Evolutionary conservation across 2,888 invertebrate species (phyloP).

Genomic region (Dichetophora obliterata): DNA sequence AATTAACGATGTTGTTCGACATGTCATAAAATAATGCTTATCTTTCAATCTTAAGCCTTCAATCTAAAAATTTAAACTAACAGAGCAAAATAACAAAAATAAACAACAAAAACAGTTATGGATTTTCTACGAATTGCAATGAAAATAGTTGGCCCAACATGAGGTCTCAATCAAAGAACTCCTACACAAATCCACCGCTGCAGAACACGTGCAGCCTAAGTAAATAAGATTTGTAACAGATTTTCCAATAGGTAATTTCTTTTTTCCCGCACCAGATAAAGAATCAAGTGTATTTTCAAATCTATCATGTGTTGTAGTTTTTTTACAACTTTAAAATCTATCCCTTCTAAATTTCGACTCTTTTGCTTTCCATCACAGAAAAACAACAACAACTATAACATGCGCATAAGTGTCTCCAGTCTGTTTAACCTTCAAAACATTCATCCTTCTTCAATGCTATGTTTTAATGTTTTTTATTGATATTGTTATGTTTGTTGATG

Average conservation of each 20-base stretch:
- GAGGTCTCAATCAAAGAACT: slow-evolving; percentile 4
- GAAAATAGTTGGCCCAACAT: background rate
- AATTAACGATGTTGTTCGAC: background rate
- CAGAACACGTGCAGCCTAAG: background rate
- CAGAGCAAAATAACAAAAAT: background rate
- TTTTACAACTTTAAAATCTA: no score
- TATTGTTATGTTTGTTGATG: background rate
- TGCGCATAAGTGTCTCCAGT: background rate
- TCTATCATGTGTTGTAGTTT: background rate
- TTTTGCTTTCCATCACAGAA: no score
- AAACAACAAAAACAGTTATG: background rate
- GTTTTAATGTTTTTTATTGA: background rate
- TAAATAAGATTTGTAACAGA: background rate
- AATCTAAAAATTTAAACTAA: background rate
- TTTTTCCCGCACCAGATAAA: background rate
- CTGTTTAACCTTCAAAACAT: background rate
- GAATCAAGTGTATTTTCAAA: background rate
- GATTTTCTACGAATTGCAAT: background rate
- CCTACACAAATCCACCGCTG: background rate
- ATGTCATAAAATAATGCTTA: background rate
- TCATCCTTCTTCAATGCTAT: background rate
- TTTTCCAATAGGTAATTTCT: background rate
- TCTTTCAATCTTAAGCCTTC: background rate
- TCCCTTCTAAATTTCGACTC: no score
- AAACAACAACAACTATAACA: background rate